Conservation (phyloP, 2,113 vertebrate genomes). For the Tragelaphus scriptus region DNA sequence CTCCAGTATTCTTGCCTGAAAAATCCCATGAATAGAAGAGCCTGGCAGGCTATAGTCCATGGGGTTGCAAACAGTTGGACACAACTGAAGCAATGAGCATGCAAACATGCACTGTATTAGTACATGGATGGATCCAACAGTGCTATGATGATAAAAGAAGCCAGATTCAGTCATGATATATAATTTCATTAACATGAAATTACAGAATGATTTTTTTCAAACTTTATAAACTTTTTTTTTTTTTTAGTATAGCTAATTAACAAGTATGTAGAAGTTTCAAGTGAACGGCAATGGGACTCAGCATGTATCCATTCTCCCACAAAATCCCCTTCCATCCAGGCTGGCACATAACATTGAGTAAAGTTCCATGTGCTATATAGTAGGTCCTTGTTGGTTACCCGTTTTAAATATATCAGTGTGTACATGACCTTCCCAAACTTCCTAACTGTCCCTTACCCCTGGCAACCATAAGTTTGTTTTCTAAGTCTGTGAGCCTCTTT, state of each 20-base stretch:
- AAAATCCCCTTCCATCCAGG: not conserved
- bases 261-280: not conserved
- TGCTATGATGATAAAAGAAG: not conserved
- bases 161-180: not conserved
- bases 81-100: not conserved
- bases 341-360: not conserved
- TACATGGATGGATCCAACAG: not conserved
- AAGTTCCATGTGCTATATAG: not conserved
- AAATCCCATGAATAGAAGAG: not conserved
- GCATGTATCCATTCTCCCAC: not conserved
- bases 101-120: not conserved
- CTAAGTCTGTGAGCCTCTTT: not conserved
- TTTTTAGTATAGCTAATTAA: not conserved
- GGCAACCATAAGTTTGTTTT: not conserved
- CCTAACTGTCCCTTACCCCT: not conserved
- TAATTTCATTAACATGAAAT: not conserved
- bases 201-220: not conserved
- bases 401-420: not conserved
- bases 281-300: not conserved
- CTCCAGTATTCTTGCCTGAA: not conserved
- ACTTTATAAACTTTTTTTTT: not conserved
- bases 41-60: not conserved
- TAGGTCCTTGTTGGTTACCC: not conserved
- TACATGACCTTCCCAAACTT: not conserved
- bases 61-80: not conserved